Evolutionary conservation across 2,888 invertebrate species (phyloP), one percentile per base, ranked within the genome.

Genomic region (Phymatocera aterrima): DNA sequence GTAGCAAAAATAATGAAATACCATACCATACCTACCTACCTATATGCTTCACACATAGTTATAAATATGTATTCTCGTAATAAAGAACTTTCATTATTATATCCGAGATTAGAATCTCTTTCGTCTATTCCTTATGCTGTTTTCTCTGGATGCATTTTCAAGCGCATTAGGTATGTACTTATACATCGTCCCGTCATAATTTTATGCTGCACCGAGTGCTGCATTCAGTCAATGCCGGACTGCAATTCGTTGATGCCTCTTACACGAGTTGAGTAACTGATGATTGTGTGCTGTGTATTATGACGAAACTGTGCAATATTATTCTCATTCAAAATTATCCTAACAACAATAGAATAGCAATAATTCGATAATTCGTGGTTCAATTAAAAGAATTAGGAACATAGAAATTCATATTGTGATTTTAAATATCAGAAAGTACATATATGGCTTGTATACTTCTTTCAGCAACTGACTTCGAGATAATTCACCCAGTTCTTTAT

Each of bases 401-500:
- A 28, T 15, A 12, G 4, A 57, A 12, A 57, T 21, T 15, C 21
- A 21, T 0, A 2, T 24, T 3, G 3, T n/a, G n/a, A n/a, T n/a
- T 40, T 40, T 10, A 21, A 24, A 60, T 28, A 12, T n/a, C 31
- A 0, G 5, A 21, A 40, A 40, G 3, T n/a, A n/a, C n/a, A n/a
- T n/a, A 6, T 31, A 6, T 34, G 10, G 28, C 15, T 60, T 34
- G 6, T n/a, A n/a, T 15, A n/a, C 31, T 60, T 28, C 3, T 78
- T 61, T 15, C 78, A 78, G 78, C 46, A 31, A 46, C 61, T 34
- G 78, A 61, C 43, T 78, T 72, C 46, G 78, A 78, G 4, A 78
- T 78, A 82, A 68, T 83, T 87, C n/a, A 84, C 81, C 64, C 80
- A 81, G 77, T 85, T 85, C 21, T 90, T 89, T 80, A 74, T 60